Base-by-base conservation (phyloP, 1,140 invertebrate species). In the Listronotus oregonensis region DNA sequence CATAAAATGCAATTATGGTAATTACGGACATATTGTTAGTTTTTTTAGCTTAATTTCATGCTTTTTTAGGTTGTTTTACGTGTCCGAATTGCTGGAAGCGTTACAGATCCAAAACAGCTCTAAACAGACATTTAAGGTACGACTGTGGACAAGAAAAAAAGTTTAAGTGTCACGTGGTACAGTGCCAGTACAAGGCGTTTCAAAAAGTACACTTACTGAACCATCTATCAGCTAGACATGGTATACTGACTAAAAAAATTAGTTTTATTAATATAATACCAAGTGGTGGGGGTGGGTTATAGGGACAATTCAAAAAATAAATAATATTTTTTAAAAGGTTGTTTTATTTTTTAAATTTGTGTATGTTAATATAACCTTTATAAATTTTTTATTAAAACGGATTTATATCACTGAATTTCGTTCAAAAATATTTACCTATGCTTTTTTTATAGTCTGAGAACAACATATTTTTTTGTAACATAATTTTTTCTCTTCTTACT, bases 111-210 rank as follows among this genome's bases (percentile, higher is more conserved):
- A 71, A 70, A 34, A 67, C 61, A 11, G 61, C 68, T 27, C 39
- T 74, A 10, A 70, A 63, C 27, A 61, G 68, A 54, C 82, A 84
- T 56, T 69, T 82, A 4, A 82, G 76, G 4, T 83, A 83, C 57
- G 81, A 84, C 61, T 84, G 82, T 71, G 84, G 84, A 42, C 80
- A 82, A 42, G 79, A 82, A 57, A 80, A 82, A 55, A 78, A 77
- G 61, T 84, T 80, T 67, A 51, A 46, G 47, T 72, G 72, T 51
- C 31, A 65, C 17, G 31, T 62, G n/a, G 60, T 68, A 0, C 58
- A 77, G 66, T 76, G 83, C 63, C 47, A 57, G 0, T 80, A 77
- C 58, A 79, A 76, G 54, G 80, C 78, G 61, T 79, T 78, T 57
- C 70, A 80, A 11, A 75, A 78, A 3, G 75, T 79, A 56, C 79